Evolutionary conservation across 2,888 invertebrate species (phyloP), one percentile per base, ranked within the genome.

Genomic region (Saturnia pavonia): DNA sequence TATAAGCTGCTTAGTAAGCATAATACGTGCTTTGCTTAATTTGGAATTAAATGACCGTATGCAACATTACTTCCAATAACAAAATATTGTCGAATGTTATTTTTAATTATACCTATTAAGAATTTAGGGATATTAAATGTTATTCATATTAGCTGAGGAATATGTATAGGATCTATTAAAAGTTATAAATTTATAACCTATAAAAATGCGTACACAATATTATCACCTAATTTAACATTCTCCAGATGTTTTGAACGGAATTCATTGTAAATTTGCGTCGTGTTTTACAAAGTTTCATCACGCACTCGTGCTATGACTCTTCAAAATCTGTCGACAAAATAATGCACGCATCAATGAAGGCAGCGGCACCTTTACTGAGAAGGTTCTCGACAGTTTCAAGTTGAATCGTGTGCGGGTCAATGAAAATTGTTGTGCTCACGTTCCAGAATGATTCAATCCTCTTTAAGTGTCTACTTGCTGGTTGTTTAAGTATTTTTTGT

Each of bases 391-490:
- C 70, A 27, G 65, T 65, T 65, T 65, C 34, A 65, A 72, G 76
- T 78, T 77, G 75, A 81, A 78, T 73, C 72, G 73, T 72, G 78
- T 78, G 75, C 75, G 82, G 79, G 77, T 82, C 80, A 80, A 81
- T 83, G 77, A 77, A 79, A 83, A 74, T 80, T 77, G 77, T 77
- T 72, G 74, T 74, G 78, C 78, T 76, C 76, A 77, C 76, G 77
- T 40, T 65, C 19, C 65, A 65, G 40, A 65, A 40, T 65, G 16
- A 65, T 65, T 65, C 65, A 65, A 65, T 40, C 40, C 40, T 40
- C n/a, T 40, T 65, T n/a, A 65, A 65, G 65, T 34, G 40, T 7
- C 65, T 65, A 65, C 60, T 63, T 27, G 16, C 34, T 65, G 65
- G 65, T 43, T 67, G 48, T 67, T 45, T 67, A 22, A 40, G 27